Base-by-base conservation (phyloP, 2,888 invertebrate species). In the Chamaedrilus cognettii region DNA sequence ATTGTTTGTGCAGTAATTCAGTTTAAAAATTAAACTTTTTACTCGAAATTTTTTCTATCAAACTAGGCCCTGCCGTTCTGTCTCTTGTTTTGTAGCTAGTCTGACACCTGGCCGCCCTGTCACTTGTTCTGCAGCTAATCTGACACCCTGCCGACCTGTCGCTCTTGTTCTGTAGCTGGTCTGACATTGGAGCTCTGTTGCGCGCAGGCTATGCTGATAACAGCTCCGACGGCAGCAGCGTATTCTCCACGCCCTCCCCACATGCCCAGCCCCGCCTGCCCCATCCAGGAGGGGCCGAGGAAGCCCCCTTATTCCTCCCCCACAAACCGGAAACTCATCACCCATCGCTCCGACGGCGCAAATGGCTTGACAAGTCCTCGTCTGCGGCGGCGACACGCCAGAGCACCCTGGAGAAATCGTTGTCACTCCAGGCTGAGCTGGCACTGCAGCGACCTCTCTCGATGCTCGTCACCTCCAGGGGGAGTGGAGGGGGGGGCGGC, bases 341-440 rank as follows among this genome's bases (percentile, higher is more conserved):
- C 75, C 83, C 86, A 4, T 86, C 86, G 19, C 76, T 86, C 60
- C 83, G 85, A 70, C 78, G 86, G 63, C 34, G 55, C 51, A 68
- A 65, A 30, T 56, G 60, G 60, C 50, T 32, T 15, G 65, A 65
- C 15, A 51, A 49, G 28, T 28, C 30, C 30, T 28, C 51, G 4
- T n/a, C 26, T 2, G 26, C 42, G 23, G 26, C 11, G 2, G 59
- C 23, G 5, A 26, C 7, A 5, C 50, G 50, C 35, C 84, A 85
- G 60, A 85, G 85, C 3, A 83, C 84, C n/a, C 75, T 85, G 70
- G 86, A 86, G 76, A 84, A 85, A 77, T 80, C 78, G 66, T 77
- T 78, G 61, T 79, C 79, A 2, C 70, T 79, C 65, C 80, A 79
- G 71, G 74, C 82, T 2, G 86, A 86, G 78, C 81, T 86, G 73